These are phyloP conservation scores for Pygmarrhopalites habei DNA, from an alignment of 1,140 invertebrate genomes.

Conservation along the genomic window DNA sequence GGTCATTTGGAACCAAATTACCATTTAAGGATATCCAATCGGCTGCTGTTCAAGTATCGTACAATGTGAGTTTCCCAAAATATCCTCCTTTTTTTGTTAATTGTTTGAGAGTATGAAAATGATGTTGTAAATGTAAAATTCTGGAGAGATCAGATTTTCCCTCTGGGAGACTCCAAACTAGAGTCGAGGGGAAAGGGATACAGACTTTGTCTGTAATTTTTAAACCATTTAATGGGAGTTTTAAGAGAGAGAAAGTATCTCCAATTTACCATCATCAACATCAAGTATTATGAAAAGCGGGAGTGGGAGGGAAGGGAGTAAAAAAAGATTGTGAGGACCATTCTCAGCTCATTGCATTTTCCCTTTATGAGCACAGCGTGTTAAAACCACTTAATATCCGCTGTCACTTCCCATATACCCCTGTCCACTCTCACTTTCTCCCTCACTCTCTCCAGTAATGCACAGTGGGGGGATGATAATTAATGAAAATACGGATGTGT, in stretches of 20 bases:
- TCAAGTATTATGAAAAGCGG: background rate
- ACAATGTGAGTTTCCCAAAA: background rate
- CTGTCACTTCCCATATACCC: no score
- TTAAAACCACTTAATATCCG: conserved; percentile 3
- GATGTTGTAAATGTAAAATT: no score
- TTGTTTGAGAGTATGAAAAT: background rate
- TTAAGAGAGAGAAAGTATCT: background rate
- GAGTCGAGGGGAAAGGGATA: background rate
- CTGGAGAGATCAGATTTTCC: background rate
- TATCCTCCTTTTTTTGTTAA: background rate
- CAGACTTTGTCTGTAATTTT: background rate
- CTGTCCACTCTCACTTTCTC: no score
- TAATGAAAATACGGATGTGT: no score
- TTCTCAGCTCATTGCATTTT: background rate
- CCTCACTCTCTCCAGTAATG: no score
- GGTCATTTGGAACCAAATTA: conserved; percentile 2
- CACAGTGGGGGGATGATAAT: no score
- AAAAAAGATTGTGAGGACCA: no score
- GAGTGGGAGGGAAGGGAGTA: background rate
- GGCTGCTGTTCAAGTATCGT: background rate
- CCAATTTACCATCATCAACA: no score
- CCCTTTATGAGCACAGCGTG: background rate
- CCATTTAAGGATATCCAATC: background rate
- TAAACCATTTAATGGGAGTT: background rate
- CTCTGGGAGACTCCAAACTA: background rate